phyloP scores from a whole-genome alignment of 92 coral and sea anemone species.

The Heteractis magnifica region DNA sequence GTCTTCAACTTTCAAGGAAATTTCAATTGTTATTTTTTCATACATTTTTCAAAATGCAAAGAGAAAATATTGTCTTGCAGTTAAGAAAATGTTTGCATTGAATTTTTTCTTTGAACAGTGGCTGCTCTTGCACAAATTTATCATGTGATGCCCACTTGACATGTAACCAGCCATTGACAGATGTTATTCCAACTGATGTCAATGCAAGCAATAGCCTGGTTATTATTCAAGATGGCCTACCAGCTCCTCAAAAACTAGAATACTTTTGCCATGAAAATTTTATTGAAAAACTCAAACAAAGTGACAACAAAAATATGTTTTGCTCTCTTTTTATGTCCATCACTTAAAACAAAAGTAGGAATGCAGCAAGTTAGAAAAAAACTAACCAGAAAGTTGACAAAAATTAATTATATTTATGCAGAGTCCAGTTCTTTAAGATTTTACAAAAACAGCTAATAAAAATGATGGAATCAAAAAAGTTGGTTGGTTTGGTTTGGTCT shows the following conservation, averaged over 20 bases:
- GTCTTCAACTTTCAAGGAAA: background rate
- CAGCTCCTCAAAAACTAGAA: too few species aligned
- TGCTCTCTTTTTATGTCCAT: too few species aligned
- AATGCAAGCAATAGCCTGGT: background rate
- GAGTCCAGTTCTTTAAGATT: conserved; percentile 31
- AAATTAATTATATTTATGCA: conserved; percentile 20
- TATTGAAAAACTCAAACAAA: background rate
- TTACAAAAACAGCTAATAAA: conserved; percentile 27
- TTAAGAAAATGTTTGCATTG: too few species aligned
- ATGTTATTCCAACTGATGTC: background rate
- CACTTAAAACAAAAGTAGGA: background rate
- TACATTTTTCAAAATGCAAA: too few species aligned
- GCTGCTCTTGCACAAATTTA: background rate
- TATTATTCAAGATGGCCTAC: background rate
- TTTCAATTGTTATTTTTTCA: too few species aligned
- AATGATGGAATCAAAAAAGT: conserved; percentile 16
- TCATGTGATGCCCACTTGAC: background rate
- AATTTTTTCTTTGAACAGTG: too few species aligned
- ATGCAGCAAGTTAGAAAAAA: background rate
- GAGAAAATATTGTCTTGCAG: too few species aligned
- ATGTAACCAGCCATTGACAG: background rate
- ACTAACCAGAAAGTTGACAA: background rate
- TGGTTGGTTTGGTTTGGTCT: background rate
- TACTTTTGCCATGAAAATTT: background rate
- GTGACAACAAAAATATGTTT: too few species aligned